Evolutionary conservation across 1,140 invertebrate genomes (phyloP), one percentile per base, ranked within the genome.

Genomic region (Sitophilus oryzae): DNA sequence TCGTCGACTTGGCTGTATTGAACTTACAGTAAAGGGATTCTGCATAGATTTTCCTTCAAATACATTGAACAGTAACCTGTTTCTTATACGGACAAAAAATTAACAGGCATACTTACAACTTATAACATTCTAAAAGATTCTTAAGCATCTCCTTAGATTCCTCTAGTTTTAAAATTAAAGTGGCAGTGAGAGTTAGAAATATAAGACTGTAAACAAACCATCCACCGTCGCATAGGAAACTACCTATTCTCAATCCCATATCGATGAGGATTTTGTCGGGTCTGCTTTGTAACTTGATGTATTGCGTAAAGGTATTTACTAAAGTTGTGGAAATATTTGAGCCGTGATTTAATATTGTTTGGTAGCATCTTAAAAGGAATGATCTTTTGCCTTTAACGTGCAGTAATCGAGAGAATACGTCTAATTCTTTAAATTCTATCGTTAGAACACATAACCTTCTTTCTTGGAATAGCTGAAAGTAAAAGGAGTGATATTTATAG

Each of bases 151-250:
- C 40, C 66, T 54, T 10, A 72, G 71, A 34, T 77, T 56, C 75
- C 73, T 36, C 75, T 73, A 54, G 74, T 72, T 46, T 62, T 66
- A 70, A 20, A 38, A 44, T 16, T 16, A 54, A 15, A n/a, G 9
- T 21, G 61, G 76, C 77, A 66, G 82, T 89, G 8, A 76, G 71
- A 49, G 77, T 69, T 56, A 91, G 74, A 40, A 92, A 80, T 19
- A 78, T 72, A 65, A 86, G 80, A 65, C 86, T 86, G 64, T 88
- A 82, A 21, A 70, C 68, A 72, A 86, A 89, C 85, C 88, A 91
- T 1, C 89, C 89, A n/a, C 85, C 85, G 64, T 93, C 91, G 64
- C 83, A 86, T 0, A 93, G 77, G 74, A 94, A 93, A 47, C 82
- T 80, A 58, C 89, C 86, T 60, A 84, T 58, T 63, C 74, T 71